Conservation (phyloP, 92 coral and sea anemone genomes). For the Umimayanthus kanabou region DNA sequence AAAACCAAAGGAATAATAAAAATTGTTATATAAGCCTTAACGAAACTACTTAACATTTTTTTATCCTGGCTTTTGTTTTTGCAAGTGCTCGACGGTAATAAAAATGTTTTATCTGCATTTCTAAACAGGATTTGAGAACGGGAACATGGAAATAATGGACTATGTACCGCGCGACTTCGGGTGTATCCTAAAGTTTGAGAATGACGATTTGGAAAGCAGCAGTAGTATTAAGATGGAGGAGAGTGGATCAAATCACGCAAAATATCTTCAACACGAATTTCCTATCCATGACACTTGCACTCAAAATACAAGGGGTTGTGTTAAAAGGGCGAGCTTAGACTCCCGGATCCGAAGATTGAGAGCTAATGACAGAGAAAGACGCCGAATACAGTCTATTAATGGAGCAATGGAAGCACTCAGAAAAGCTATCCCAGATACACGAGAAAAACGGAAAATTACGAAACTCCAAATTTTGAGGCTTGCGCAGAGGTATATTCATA, state of each 20-base stretch:
- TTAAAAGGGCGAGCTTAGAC: slow-evolving; percentile 52
- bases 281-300: slow-evolving; percentile 15
- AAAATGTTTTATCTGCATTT: not conserved
- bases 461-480: slow-evolving; percentile 84
- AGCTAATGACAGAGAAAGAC: slow-evolving; percentile 90
- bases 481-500: slow-evolving; percentile 87
- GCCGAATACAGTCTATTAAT: slow-evolving; percentile 85
- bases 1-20: not conserved
- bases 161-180: slow-evolving; percentile 25
- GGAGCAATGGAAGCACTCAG: slow-evolving; percentile 94
- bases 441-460: slow-evolving; percentile 81
- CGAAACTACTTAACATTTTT: not conserved
- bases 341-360: slow-evolving; percentile 72
- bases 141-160: not conserved
- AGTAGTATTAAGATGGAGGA: not conserved
- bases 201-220: not conserved
- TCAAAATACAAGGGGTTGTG: slow-evolving; percentile 5
- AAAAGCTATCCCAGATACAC: slow-evolving; percentile 85
- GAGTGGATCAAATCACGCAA: not conserved
- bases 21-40: too few species aligned
- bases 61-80: not conserved
- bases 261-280: slow-evolving; percentile 18
- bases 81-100: not conserved
- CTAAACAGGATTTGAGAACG: not conserved
- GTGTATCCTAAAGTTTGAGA: slow-evolving; percentile 28